A percentile compares a stretch with the other conserved stretches of the same genome.
Conservation (phyloP, 2,888 invertebrate species). For the Argyresthia goedartella region DNA sequence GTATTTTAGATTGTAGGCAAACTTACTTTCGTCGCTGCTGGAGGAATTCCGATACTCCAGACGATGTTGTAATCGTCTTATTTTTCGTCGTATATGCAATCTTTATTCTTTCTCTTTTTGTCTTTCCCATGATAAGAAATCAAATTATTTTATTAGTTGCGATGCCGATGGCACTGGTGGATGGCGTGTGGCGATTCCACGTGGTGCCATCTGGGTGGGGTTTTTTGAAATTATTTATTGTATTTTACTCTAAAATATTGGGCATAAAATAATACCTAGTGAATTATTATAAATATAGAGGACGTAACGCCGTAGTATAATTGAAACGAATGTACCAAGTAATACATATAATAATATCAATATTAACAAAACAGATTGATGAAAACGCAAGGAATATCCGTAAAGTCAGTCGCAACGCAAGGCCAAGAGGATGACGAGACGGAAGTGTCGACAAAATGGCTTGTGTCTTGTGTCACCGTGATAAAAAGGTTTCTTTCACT, state of each 20-base stretch:
- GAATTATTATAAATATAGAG: background rate
- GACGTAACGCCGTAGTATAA: background rate
- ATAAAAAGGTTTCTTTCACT: too few relatives aligned
- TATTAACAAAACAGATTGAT: too few relatives aligned
- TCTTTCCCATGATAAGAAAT: background rate
- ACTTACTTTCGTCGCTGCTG: background rate
- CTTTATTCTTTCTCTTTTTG: background rate
- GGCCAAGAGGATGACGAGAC: too few relatives aligned
- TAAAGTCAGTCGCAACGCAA: too few relatives aligned
- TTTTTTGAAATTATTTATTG: background rate
- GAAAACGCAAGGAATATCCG: too few relatives aligned
- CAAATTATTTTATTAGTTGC: background rate
- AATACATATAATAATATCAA: too few relatives aligned
- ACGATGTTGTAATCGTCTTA: background rate
- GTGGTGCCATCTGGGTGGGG: background rate
- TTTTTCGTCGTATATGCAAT: background rate
- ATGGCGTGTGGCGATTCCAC: background rate
- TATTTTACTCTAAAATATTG: background rate
- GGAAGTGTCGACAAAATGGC: too few relatives aligned
- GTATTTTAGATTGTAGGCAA: background rate
- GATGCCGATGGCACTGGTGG: background rate
- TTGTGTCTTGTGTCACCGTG: too few relatives aligned
- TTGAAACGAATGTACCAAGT: too few relatives aligned
- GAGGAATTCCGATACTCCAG: background rate
- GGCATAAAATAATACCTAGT: background rate